Percentiles rank a stretch among this genome's conserved stretches.
phyloP scores from a whole-genome alignment of 2,797 vertebrate species.

The Manis javanica region DNA sequence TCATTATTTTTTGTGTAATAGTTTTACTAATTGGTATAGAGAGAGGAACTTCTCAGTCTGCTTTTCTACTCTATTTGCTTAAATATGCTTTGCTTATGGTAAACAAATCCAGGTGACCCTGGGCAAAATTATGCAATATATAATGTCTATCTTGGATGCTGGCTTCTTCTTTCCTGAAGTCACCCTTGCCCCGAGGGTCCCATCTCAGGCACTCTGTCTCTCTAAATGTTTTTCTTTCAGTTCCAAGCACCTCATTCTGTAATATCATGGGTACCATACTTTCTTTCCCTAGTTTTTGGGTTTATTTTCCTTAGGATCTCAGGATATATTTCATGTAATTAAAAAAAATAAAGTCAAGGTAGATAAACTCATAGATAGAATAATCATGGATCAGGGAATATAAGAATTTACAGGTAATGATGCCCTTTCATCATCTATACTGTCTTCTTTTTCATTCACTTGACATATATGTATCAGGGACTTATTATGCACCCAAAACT shows the following conservation, averaged over 20 bases:
- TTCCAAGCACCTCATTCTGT: background rate
- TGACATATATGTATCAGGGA: background rate
- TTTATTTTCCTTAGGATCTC: constrained; percentile 45
- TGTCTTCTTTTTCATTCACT: background rate
- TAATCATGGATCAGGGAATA: background rate
- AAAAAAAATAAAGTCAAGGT: background rate
- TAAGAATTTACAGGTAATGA: background rate
- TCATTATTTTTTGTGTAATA: background rate
- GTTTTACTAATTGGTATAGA: background rate
- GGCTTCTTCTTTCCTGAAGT: constrained; percentile 2
- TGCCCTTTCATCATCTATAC: constrained; percentile 19
- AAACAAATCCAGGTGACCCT: background rate
- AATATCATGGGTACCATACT: background rate
- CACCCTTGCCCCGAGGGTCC: background rate
- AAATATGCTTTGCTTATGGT: background rate
- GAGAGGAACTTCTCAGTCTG: background rate
- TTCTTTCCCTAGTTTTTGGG: background rate
- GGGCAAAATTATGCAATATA: background rate
- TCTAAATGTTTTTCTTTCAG: background rate
- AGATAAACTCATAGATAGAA: background rate
- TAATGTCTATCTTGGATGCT: constrained; percentile 1
- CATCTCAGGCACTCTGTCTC: background rate
- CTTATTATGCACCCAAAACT: background rate
- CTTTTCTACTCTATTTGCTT: constrained; percentile 40
- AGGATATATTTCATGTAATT: background rate